phyloP scores from a whole-genome alignment of 2,888 invertebrate species.

The Thyatira batis region DNA sequence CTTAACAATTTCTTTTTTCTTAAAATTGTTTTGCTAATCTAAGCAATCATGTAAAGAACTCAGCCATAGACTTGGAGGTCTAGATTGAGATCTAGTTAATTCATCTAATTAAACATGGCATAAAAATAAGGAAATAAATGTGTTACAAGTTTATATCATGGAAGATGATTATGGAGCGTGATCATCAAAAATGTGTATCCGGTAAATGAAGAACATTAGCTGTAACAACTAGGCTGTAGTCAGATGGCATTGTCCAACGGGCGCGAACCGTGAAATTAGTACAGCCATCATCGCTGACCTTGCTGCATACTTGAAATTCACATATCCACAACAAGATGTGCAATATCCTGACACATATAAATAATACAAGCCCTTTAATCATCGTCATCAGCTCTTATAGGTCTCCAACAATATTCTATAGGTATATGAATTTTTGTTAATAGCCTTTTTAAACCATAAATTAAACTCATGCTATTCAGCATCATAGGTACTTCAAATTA shows the following conservation, averaged over 20 bases:
- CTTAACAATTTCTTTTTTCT: too few species aligned
- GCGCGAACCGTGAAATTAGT: slow-evolving; percentile 54
- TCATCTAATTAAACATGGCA: not conserved
- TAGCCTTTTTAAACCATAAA: too few species aligned
- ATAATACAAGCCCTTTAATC: too few species aligned
- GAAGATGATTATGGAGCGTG: slow-evolving; percentile 12
- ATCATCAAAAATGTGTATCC: slow-evolving; percentile 37
- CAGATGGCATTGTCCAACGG: slow-evolving; percentile 35
- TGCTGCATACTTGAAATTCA: slow-evolving; percentile 21
- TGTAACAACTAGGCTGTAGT: slow-evolving; percentile 24
- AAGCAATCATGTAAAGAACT: too few species aligned
- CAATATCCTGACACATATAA: not conserved
- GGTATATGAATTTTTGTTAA: too few species aligned
- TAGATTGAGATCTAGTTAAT: too few species aligned
- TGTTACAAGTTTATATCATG: slow-evolving; percentile 9
- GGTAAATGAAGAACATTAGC: slow-evolving; percentile 38
- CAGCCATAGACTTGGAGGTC: too few species aligned
- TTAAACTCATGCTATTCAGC: too few species aligned
- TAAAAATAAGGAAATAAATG: not conserved
- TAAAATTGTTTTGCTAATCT: too few species aligned
- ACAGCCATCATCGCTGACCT: slow-evolving; percentile 33
- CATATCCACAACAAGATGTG: slow-evolving; percentile 11
- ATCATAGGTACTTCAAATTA: too few species aligned
- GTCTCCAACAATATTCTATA: too few species aligned
- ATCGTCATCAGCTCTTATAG: too few species aligned